Conservation (phyloP, 2,113 vertebrate genomes). For the Ahaetulla prasina region DNA sequence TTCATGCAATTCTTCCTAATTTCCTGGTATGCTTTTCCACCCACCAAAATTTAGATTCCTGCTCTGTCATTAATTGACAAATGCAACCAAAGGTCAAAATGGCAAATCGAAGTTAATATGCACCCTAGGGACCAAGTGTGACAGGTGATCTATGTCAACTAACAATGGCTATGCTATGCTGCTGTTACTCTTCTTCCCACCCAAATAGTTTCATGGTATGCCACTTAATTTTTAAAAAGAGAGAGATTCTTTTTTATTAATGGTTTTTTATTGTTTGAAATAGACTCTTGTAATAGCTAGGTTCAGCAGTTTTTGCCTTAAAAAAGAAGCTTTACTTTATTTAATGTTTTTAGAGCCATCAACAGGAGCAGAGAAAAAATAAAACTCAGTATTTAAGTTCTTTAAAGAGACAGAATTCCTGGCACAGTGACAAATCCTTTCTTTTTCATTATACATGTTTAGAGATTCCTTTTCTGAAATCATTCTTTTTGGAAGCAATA, state of each 20-base stretch:
- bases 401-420: slow-evolving; percentile 13
- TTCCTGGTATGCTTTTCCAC: slow-evolving; percentile 33
- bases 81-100: slow-evolving; percentile 57
- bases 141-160: slow-evolving; percentile 60
- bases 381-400: slow-evolving; percentile 24
- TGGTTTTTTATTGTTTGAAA: slow-evolving; percentile 22
- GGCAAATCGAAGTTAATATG: slow-evolving; percentile 56
- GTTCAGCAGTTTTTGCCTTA: slow-evolving; percentile 19
- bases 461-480: background rate
- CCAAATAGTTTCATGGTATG: slow-evolving; percentile 41
- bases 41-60: background rate
- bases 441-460: slow-evolving; percentile 9
- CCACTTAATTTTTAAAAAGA: slow-evolving; percentile 3
- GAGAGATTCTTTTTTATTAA: slow-evolving; percentile 50
- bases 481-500: slow-evolving; percentile 22
- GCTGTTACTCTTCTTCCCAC: slow-evolving; percentile 17
- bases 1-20: slow-evolving; percentile 44
- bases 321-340: slow-evolving; percentile 26
- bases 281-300: slow-evolving; percentile 33
- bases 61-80: slow-evolving; percentile 50
- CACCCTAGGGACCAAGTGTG: slow-evolving; percentile 58
- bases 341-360: slow-evolving; percentile 34
- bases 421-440: background rate
- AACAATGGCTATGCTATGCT: slow-evolving; percentile 62
- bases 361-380: background rate